Evolutionary conservation across 1,140 invertebrate genomes (phyloP).

Genomic region (Eriosoma lanigerum): DNA sequence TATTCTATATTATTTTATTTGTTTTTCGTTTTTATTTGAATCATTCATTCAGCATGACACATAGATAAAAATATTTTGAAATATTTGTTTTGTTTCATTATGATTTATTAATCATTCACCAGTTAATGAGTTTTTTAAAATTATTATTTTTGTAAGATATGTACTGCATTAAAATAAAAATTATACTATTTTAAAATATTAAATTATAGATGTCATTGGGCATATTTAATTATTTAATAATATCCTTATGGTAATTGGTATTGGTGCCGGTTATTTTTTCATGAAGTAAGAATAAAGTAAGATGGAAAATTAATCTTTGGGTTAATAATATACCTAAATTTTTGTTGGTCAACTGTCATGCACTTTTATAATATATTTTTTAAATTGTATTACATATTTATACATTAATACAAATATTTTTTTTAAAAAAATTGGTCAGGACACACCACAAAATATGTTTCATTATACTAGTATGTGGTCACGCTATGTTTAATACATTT

Average conservation of each 20-base stretch:
- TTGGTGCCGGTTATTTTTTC: conserved; percentile 31
- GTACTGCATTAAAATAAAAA: conserved; percentile 2
- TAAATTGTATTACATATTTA: not conserved
- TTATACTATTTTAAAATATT: not conserved
- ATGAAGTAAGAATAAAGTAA: conserved; percentile 41
- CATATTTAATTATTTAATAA: not conserved
- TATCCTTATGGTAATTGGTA: conserved; percentile 34
- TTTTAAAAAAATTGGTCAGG: conserved; percentile 12
- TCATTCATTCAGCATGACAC: conserved; percentile 48
- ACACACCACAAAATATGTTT: conserved; percentile 27
- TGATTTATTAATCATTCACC: conserved; percentile 36
- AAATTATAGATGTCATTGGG: not conserved
- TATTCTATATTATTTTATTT: conserved; percentile 46
- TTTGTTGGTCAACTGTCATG: conserved; percentile 44
- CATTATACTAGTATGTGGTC: conserved; percentile 28
- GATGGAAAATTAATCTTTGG: conserved; percentile 36
- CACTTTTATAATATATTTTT: conserved; percentile 13
- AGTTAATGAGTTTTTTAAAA: conserved; percentile 25
- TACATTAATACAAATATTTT: not conserved
- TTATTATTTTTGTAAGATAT: conserved; percentile 28
- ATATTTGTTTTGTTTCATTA: conserved; percentile 48
- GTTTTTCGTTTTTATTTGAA: conserved; percentile 50
- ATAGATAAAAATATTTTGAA: conserved; percentile 48
- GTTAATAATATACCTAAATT: not conserved
- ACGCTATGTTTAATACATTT: not conserved